phyloP scores from a whole-genome alignment of 2,888 invertebrate species.

The Gymnoscelis rufifasciata region DNA sequence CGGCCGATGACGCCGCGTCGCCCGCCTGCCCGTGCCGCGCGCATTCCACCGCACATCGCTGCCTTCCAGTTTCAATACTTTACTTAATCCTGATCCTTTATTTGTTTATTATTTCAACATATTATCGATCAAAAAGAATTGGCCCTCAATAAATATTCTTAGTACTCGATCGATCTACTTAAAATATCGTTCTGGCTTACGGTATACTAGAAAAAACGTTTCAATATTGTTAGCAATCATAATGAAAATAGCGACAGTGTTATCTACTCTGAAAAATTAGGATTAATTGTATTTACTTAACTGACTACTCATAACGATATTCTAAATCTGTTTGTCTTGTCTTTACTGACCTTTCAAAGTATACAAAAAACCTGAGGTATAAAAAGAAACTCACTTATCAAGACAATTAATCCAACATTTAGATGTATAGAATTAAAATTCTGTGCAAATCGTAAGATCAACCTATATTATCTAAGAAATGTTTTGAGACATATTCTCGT shows the following conservation, averaged over 20 bases:
- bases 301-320: not conserved
- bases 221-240: no score
- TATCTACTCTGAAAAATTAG: no score
- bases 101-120: no score
- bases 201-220: no score
- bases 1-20: slow-evolving; percentile 39
- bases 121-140: no score
- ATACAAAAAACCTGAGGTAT: not conserved
- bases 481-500: slow-evolving; percentile 51
- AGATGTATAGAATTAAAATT: not conserved
- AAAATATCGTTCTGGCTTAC: no score
- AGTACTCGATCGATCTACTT: no score
- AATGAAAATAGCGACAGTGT: no score
- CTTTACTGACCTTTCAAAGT: not conserved
- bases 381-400: slow-evolving; percentile 15
- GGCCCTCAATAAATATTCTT: no score
- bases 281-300: no score
- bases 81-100: not conserved
- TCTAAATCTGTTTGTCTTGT: not conserved
- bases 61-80: not conserved
- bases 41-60: slow-evolving; percentile 15
- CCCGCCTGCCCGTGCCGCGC: slow-evolving; percentile 11
- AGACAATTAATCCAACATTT: slow-evolving; percentile 25
- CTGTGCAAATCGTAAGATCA: no score
- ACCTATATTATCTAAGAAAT: slow-evolving; percentile 20